Conservation (phyloP, 2,888 invertebrate species). For the Eupithecia vulgata region DNA sequence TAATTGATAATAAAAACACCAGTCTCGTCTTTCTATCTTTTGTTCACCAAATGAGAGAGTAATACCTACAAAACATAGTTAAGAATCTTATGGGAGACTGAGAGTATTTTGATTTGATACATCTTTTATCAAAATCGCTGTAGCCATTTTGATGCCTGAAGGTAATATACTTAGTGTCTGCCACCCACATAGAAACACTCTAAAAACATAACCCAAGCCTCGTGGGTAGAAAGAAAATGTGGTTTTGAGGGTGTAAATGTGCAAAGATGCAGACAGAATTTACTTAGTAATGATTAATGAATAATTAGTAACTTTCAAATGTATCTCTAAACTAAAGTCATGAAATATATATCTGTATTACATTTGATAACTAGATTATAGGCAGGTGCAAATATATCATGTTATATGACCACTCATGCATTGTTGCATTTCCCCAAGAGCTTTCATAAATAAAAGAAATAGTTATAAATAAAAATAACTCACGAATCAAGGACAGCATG, state of each 20-base stretch:
- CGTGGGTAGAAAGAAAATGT: background rate
- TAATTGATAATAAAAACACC: no score
- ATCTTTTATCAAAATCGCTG: no score
- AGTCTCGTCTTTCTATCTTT: background rate
- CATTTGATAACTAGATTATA: background rate
- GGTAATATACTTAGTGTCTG: background rate
- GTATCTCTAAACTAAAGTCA: background rate
- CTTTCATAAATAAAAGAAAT: background rate
- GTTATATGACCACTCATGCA: background rate
- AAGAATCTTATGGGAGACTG: background rate
- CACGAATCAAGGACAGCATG: slow-evolving; percentile 34
- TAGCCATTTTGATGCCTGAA: background rate
- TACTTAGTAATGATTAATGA: background rate
- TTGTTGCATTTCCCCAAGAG: background rate
- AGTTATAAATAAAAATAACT: slow-evolving; percentile 20
- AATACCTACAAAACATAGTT: background rate
- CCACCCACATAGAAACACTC: background rate
- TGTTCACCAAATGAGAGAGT: background rate
- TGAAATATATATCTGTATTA: background rate
- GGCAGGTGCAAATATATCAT: background rate
- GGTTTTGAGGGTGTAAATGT: background rate
- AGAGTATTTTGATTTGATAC: background rate
- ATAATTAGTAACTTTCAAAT: background rate
- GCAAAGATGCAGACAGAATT: background rate
- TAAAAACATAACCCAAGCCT: background rate